Conservation (phyloP, 2,113 vertebrate genomes). For the Patagioenas fasciata region DNA sequence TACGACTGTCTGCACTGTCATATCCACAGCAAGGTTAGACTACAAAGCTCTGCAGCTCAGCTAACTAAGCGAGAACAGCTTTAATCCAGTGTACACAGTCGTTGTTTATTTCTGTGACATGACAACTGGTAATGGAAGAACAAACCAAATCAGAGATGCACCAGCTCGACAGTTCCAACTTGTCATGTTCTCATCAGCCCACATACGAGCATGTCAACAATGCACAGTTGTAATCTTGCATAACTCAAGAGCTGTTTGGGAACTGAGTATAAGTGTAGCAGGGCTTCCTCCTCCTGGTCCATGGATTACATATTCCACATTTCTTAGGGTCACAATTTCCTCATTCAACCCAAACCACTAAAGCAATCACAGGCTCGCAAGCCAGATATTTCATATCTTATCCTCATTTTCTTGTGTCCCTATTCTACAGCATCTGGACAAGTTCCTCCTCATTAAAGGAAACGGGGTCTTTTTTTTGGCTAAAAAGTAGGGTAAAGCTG, state of each 20-base stretch:
- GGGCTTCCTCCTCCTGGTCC: neutral
- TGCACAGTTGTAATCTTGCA: neutral
- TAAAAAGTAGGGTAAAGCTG: neutral
- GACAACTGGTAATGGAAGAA: neutral
- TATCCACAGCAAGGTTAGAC: neutral
- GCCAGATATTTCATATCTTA: neutral
- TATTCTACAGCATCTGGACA: neutral
- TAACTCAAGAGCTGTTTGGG: neutral
- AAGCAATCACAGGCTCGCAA: neutral
- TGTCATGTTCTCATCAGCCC: neutral
- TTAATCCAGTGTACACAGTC: accelerated
- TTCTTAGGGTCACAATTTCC: neutral
- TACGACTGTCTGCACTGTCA: neutral
- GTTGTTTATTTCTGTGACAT: neutral
- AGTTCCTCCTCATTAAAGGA: neutral
- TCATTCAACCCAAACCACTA: neutral
- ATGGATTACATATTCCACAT: neutral
- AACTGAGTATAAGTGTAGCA: neutral
- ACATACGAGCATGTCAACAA: neutral
- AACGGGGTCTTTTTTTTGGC: neutral
- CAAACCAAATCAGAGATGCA: neutral
- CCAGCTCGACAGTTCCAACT: neutral
- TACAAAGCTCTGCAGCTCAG: neutral
- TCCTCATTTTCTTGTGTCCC: neutral
- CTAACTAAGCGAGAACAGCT: neutral